Percentiles rank a stretch among this genome's conserved stretches.
Evolutionary conservation across 2,888 invertebrate genomes (phyloP).

Genomic region (Lasioglossum marginatum): DNA sequence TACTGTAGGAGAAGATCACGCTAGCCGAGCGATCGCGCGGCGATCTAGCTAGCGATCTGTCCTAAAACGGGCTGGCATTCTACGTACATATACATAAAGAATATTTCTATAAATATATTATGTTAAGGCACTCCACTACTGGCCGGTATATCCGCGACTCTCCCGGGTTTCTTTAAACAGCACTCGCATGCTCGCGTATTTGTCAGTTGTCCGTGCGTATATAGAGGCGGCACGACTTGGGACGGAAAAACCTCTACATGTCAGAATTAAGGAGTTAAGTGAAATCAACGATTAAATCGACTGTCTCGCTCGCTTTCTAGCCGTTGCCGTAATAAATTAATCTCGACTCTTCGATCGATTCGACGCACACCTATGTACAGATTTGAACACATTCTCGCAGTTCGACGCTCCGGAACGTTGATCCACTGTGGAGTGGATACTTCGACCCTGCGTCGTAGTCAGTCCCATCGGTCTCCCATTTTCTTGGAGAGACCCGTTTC

Average conservation of each 20-base stretch:
- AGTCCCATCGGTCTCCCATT: background rate
- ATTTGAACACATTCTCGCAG: conserved; percentile 77
- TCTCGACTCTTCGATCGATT: conserved; percentile 57
- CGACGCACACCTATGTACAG: conserved; percentile 75
- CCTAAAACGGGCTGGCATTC: conserved; percentile 23
- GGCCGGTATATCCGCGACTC: conserved; percentile 77
- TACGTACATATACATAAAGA: conserved; percentile 66
- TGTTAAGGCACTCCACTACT: conserved; percentile 80
- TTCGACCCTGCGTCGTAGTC: background rate
- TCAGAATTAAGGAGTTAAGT: conserved; percentile 10
- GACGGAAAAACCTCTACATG: background rate
- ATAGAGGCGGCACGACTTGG: conserved; percentile 23
- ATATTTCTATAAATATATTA: conserved; percentile 76
- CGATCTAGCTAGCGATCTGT: conserved; percentile 13
- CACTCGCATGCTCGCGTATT: conserved; percentile 21
- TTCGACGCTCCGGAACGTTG: conserved; percentile 4
- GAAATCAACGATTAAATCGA: conserved; percentile 44
- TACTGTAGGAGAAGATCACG: background rate
- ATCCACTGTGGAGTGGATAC: background rate
- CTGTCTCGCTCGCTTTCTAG: conserved; percentile 56
- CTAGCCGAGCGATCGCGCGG: conserved; percentile 1
- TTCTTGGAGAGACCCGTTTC: background rate
- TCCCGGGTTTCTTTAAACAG: conserved; percentile 51
- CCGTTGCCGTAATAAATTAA: conserved; percentile 78
- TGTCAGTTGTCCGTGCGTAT: background rate